A percentile compares a stretch with the other conserved stretches of the same genome.
phyloP scores from a whole-genome alignment of 1,140 invertebrate genomes.

The Drosophila tsacasi region DNA sequence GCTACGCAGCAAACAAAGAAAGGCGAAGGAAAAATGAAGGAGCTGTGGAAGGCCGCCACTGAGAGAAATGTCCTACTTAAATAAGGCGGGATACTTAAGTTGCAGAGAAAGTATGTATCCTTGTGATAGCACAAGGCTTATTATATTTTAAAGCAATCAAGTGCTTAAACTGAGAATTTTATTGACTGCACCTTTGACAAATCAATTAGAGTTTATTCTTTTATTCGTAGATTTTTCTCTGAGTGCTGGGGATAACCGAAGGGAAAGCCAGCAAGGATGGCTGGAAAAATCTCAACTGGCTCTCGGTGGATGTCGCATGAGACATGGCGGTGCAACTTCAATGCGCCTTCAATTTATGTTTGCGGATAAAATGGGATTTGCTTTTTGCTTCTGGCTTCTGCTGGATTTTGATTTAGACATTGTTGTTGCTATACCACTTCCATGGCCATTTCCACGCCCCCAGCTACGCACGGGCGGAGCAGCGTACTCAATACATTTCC shows the following conservation, averaged over 20 bases:
- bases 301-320: conserved; percentile 55
- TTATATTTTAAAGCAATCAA: not conserved
- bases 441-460: conserved; percentile 22
- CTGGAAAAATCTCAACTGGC: conserved; percentile 35
- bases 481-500: conserved; percentile 65
- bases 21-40: conserved; percentile 26
- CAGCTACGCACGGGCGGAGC: conserved; percentile 45
- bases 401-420: conserved; percentile 71
- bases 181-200: not conserved
- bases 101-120: too few species aligned
- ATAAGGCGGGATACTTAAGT: fast-evolving
- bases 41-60: conserved; percentile 5
- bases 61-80: not conserved
- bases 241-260: conserved; percentile 1
- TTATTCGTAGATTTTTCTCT: not conserved
- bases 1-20: conserved; percentile 60
- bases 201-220: not conserved
- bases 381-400: conserved; percentile 64
- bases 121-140: too few species aligned
- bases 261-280: conserved; percentile 26
- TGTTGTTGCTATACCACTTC: conserved; percentile 39
- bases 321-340: conserved; percentile 72
- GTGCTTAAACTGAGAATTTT: not conserved
- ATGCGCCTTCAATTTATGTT: conserved; percentile 82
- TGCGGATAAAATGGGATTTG: conserved; percentile 83